A percentile compares a stretch with the other conserved stretches of the same genome.
phyloP scores from a whole-genome alignment of 2,113 vertebrate species.

The Albula glossodonta region DNA sequence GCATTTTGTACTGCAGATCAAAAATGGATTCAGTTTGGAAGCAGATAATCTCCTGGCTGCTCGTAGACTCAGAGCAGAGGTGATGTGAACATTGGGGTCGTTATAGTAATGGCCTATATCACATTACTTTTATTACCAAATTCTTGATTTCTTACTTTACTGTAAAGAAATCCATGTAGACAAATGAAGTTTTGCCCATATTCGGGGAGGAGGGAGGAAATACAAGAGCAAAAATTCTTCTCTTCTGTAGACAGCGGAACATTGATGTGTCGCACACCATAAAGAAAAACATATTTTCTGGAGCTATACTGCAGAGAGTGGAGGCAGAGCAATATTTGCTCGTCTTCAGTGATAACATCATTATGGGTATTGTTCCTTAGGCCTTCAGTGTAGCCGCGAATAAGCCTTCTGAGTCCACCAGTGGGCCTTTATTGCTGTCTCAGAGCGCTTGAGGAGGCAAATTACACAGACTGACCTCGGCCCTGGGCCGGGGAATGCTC shows the following conservation, averaged over 20 bases:
- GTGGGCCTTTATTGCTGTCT: neutral
- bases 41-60: neutral
- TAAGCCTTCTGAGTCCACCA: constrained; percentile 6
- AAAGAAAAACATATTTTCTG: constrained; percentile 24
- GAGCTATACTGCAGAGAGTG: neutral
- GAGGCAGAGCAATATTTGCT: constrained; percentile 23
- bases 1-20: neutral
- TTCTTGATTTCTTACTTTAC: neutral
- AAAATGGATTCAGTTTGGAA: constrained; percentile 1
- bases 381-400: neutral
- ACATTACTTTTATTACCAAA: neutral
- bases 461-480: constrained; percentile 12
- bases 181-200: constrained; percentile 21
- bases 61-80: neutral
- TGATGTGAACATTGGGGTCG: neutral
- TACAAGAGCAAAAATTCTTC: constrained; percentile 14
- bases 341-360: constrained; percentile 18
- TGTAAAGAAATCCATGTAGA: constrained; percentile 2
- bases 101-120: neutral
- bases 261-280: constrained; percentile 24
- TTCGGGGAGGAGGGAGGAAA: neutral
- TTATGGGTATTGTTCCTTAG: constrained; percentile 6
- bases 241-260: constrained; percentile 19
- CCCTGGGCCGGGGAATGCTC: neutral
- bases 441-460: neutral